These are phyloP conservation scores for Macaca mulatta DNA, from an alignment of 2,113 vertebrate genomes.

Conservation along the genomic window DNA sequence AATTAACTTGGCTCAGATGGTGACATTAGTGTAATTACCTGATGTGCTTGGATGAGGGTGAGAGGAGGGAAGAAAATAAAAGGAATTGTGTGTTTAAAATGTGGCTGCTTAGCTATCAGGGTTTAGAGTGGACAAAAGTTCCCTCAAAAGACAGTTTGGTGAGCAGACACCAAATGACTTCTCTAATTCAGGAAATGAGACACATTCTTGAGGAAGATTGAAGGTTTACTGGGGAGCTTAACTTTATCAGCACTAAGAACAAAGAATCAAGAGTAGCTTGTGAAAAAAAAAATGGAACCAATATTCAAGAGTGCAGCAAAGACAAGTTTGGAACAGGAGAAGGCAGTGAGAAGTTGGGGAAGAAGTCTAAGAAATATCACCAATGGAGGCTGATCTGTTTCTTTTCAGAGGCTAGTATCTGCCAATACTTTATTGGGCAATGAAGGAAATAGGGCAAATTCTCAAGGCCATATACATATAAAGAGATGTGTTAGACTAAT, in stretches of 20 bases:
- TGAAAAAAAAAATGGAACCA: not conserved
- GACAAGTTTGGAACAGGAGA: not conserved
- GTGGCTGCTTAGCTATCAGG: not conserved
- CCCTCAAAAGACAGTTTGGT: not conserved
- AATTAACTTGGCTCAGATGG: conserved; percentile 14
- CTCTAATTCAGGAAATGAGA: not conserved
- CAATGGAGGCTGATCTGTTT: not conserved
- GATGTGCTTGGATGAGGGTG: not conserved
- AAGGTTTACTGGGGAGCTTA: not conserved
- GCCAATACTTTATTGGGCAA: not conserved
- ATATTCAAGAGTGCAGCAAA: not conserved
- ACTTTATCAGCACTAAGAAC: not conserved
- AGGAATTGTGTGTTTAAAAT: not conserved
- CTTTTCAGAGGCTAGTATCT: not conserved
- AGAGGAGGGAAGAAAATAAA: not conserved
- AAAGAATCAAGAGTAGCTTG: not conserved
- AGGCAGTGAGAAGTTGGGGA: not conserved
- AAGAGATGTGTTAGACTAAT: not conserved
- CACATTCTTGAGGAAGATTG: not conserved
- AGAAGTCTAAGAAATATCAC: not conserved
- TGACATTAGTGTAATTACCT: conserved; percentile 44
- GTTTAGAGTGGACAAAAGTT: not conserved
- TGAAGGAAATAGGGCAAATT: not conserved
- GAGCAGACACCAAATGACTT: not conserved
- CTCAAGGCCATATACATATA: not conserved